Base-by-base conservation (phyloP, 2,888 invertebrate genomes). In the Philaethria dido region DNA sequence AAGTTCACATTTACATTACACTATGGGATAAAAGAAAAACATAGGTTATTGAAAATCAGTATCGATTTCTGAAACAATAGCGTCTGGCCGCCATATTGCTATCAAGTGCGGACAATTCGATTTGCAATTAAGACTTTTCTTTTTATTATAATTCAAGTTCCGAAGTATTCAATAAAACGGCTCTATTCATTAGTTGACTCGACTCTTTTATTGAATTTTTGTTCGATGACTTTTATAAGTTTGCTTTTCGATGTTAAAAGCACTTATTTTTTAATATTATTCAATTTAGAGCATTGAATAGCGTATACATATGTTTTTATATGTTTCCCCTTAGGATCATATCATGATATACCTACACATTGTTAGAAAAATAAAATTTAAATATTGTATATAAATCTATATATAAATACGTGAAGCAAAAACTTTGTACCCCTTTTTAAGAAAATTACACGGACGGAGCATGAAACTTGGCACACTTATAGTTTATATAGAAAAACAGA, bases 51-150 rank as follows among this genome's bases (percentile, higher is more conserved):
- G 45, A 45, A 52, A 66, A 66, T 66, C 66, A 60, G 60, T 69
- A 69, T 69, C 52, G 69, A 69, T 63, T 60, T 25, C 36, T 39
- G 50, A 68, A 62, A 70, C 68, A 70, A 70, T 70, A 64, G 69
- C 57, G 69, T 69, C 69, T 69, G 64, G 52, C 68, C 52, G 68
- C 57, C 64, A 61, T 69, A 64, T 62, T 60, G 64, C 60, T 61
- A 60, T 69, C 55, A 44, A 62, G 62, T 62, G 62, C 64, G 64
- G 59, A 70, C 64, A 52, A 62, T 65, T 68, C 59, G 45, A 67
- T 70, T 70, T 62, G 64, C 68, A 68, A 70, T 70, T 59, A 70
- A 64, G 64, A 45, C 45, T 39, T 66, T 54, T 61, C 55, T 62
- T 67, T 70, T 68, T 47, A 68, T 54, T 61, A 60, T 61, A 61